phyloP scores from a whole-genome alignment of 2,888 invertebrate species.

The Meteorus cinctellus region DNA sequence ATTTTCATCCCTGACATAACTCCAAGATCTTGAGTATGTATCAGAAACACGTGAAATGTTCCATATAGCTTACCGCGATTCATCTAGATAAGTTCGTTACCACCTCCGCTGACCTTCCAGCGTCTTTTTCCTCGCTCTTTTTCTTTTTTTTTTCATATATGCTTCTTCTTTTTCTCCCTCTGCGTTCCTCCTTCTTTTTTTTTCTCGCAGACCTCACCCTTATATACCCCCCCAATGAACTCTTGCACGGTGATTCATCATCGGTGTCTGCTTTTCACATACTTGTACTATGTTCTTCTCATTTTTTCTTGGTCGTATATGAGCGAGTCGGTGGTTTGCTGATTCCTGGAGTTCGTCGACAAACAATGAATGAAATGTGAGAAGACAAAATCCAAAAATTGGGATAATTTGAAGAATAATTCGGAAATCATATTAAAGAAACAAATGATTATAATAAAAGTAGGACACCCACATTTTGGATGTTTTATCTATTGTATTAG shows the following conservation, averaged over 20 bases:
- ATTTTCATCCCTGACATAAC: slow-evolving; percentile 27
- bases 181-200: slow-evolving; percentile 45
- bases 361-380: background rate
- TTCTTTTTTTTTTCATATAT: slow-evolving; percentile 22
- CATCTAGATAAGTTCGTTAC: slow-evolving; percentile 70
- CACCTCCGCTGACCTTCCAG: slow-evolving; percentile 62
- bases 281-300: slow-evolving; percentile 44
- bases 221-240: slow-evolving; percentile 48
- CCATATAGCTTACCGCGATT: slow-evolving; percentile 56
- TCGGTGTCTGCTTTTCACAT: slow-evolving; percentile 59
- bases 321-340: slow-evolving; percentile 41
- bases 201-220: slow-evolving; percentile 40
- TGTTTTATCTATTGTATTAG: slow-evolving; percentile 13
- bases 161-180: slow-evolving; percentile 33
- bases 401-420: background rate
- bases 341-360: background rate
- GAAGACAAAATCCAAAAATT: background rate
- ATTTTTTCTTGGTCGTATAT: slow-evolving; percentile 47
- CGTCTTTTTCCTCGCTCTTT: slow-evolving; percentile 29
- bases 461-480: background rate
- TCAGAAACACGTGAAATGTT: slow-evolving; percentile 52
- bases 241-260: slow-evolving; percentile 66
- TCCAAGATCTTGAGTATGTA: slow-evolving; percentile 41
- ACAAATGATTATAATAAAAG: slow-evolving; percentile 8
- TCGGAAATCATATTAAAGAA: background rate